Percentiles rank a stretch among this genome's conserved stretches.
phyloP scores from a whole-genome alignment of 2,888 invertebrate species.

The Chorisops tibialis region DNA sequence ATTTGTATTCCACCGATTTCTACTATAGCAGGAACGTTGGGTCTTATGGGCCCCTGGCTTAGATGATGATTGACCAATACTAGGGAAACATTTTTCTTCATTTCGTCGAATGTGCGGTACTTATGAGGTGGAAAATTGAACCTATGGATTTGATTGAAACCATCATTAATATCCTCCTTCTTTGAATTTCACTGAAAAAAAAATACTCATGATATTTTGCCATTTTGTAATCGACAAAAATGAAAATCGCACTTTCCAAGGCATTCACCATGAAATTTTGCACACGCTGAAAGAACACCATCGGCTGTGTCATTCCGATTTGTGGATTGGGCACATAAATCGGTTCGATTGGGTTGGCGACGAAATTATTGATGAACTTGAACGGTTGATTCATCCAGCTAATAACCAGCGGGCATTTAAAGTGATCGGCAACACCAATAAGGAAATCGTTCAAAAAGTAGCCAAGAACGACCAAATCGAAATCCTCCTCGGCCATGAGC shows the following conservation, averaged over 20 bases:
- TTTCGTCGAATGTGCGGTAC: conserved; percentile 36
- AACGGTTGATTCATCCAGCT: not conserved
- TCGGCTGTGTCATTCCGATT: conserved; percentile 1
- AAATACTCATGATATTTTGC: not conserved
- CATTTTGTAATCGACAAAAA: not conserved
- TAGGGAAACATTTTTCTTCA: conserved; percentile 47
- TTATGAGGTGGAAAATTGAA: conserved; percentile 25
- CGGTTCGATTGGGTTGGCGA: conserved; percentile 12
- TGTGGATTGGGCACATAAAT: conserved; percentile 8
- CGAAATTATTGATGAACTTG: not conserved
- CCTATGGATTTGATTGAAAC: not conserved
- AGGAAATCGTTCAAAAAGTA: conserved; percentile 19
- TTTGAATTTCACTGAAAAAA: too few species aligned
- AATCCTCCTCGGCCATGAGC: conserved; percentile 21
- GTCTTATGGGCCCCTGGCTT: conserved; percentile 42
- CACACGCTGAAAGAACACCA: conserved; percentile 15
- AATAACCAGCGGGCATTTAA: conserved; percentile 30
- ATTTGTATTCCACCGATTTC: conserved; percentile 43
- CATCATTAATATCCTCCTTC: too few species aligned
- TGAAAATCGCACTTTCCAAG: not conserved
- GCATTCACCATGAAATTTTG: conserved; percentile 1
- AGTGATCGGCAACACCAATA: conserved; percentile 32
- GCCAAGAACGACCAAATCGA: conserved; percentile 27
- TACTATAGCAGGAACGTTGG: conserved; percentile 17
- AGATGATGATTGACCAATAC: conserved; percentile 50